phyloP scores from a whole-genome alignment of 2,113 vertebrate genomes.

The Carassius gibelio region DNA sequence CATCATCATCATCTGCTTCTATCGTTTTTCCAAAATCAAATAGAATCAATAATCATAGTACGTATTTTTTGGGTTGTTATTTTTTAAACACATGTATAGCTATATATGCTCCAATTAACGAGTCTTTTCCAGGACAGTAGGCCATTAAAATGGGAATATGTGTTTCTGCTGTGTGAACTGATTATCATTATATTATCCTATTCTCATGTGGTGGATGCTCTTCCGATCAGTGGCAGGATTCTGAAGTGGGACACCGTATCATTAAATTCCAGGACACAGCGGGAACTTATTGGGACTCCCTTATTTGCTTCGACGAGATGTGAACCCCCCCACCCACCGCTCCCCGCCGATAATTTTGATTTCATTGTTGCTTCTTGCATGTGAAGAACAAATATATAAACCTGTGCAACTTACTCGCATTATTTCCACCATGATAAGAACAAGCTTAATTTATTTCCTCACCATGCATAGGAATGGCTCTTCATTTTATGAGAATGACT shows the following conservation, averaged over 20 bases:
- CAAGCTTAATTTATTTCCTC: slow-evolving; percentile 68
- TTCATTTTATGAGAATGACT: slow-evolving; percentile 54
- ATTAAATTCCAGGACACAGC: slow-evolving; percentile 53
- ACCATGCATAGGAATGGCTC: slow-evolving; percentile 66
- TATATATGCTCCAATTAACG: slow-evolving; percentile 53
- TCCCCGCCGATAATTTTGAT: slow-evolving; percentile 35
- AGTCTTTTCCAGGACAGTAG: slow-evolving; percentile 30
- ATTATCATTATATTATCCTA: slow-evolving; percentile 49
- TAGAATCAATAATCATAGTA: slow-evolving; percentile 37
- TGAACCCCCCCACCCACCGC: background rate
- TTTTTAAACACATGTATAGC: slow-evolving; percentile 5
- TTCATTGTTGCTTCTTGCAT: slow-evolving; percentile 42
- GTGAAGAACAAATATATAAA: slow-evolving; percentile 1
- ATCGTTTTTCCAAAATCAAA: slow-evolving; percentile 48
- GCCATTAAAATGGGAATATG: slow-evolving; percentile 36
- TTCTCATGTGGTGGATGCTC: slow-evolving; percentile 36
- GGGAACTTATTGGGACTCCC: slow-evolving; percentile 52
- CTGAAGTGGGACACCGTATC: slow-evolving; percentile 45
- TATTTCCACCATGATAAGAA: slow-evolving; percentile 53
- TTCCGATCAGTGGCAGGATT: slow-evolving; percentile 21
- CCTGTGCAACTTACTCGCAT: slow-evolving; percentile 32
- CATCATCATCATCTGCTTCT: slow-evolving; percentile 43
- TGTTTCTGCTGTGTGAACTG: slow-evolving; percentile 39
- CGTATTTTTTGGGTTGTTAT: slow-evolving; percentile 42
- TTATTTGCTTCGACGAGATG: slow-evolving; percentile 56